These are phyloP conservation scores for Drosophila limbata DNA, from an alignment of 2,888 invertebrate species.

Conservation along the genomic window DNA sequence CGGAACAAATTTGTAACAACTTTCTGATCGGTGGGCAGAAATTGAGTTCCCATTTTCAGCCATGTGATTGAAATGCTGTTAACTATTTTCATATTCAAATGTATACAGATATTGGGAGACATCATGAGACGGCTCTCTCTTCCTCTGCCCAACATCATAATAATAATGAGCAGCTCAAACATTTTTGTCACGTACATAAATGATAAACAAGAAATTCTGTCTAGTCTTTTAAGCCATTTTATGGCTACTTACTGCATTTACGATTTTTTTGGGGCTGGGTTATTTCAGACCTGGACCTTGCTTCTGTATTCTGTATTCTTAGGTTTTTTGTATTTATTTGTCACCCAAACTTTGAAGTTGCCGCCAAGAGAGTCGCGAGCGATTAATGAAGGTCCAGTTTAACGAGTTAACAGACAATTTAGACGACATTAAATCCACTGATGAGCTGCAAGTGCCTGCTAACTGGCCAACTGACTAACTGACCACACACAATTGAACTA, in stretches of 20 bases:
- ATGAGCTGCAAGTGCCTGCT: conserved; percentile 28
- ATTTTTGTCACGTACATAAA: conserved; percentile 69
- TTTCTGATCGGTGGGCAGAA: conserved; percentile 54
- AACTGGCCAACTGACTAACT: conserved; percentile 17
- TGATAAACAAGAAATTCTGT: conserved; percentile 32
- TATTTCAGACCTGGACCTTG: conserved; percentile 42
- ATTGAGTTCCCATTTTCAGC: conserved; percentile 38
- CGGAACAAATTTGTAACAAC: conserved; percentile 76
- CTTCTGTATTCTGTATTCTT: neutral
- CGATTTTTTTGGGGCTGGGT: conserved; percentile 44
- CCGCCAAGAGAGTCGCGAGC: conserved; percentile 43
- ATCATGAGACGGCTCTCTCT: conserved; percentile 4
- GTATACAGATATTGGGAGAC: neutral
- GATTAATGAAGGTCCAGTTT: conserved; percentile 52
- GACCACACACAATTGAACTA: conserved; percentile 52
- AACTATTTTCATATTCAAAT: conserved; percentile 10
- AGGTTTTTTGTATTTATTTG: conserved; percentile 34
- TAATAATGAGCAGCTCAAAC: conserved; percentile 44
- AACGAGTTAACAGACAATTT: conserved; percentile 51
- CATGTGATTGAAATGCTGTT: conserved; percentile 57
- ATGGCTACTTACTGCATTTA: conserved; percentile 68
- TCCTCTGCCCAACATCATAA: conserved; percentile 15
- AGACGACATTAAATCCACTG: conserved; percentile 5
- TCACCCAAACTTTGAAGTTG: conserved; percentile 59
- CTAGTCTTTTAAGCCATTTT: conserved; percentile 57